Base-by-base conservation (phyloP, 2,888 invertebrate species). In the Epiblema foenella region DNA sequence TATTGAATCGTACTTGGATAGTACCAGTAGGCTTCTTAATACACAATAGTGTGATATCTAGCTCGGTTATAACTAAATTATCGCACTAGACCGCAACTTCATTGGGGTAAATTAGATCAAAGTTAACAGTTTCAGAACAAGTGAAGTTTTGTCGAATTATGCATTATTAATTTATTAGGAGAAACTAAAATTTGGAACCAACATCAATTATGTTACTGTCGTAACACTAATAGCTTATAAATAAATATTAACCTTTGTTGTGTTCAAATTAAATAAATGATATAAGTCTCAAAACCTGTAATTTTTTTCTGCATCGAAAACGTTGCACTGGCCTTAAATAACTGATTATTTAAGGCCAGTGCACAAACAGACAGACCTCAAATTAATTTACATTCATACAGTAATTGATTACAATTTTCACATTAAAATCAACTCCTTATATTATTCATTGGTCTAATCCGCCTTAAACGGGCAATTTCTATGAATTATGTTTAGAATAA, bases 71-170 rank as follows among this genome's bases (percentile, higher is more conserved):
- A 46, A 46, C n/a, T n/a, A 7, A 46, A 46, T 46, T 46, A 12
- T 46, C n/a, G 42, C 42, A 46, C 46, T n/a, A 46, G 46, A 8
- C 46, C 46, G 46, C 46, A 46, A 46, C 46, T 46, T 42, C n/a
- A n/a, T 46, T 46, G n/a, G 46, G n/a, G 46, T 46, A 8, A 46
- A n/a, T 46, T 46, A 46, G n/a, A 46, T 7, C 46, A 8, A 46
- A 46, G n/a, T 46, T 46, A n/a, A 46, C 46, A n/a, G 46, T 46
- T 46, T 46, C 46, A n/a, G 46, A 46, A 46, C 46, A 46, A 46
- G 12, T 46, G n/a, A 7, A 7, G n/a, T 8, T n/a, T 46, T 46
- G n/a, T 5, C 8, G 8, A 46, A 4, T 39, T 15, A 42, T 12
- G n/a, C 15, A 7, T n/a, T 46, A 42, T n/a, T n/a, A n/a, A n/a